Base-by-base conservation (phyloP, 2,888 invertebrate species). In the Callyntrura sp. region DNA sequence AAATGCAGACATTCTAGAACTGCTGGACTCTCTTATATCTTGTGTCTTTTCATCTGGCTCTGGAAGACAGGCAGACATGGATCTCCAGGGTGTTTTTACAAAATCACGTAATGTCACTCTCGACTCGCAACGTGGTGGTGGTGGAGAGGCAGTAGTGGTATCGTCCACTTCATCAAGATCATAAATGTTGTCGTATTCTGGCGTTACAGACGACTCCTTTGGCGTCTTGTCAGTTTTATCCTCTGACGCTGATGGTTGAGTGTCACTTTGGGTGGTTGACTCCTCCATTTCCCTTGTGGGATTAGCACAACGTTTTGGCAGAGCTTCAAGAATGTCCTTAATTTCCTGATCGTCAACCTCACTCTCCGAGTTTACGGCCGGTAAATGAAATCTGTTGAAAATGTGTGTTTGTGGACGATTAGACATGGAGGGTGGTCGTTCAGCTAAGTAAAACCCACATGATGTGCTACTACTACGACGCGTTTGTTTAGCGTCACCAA, bases 51-150 rank as follows among this genome's bases (percentile, higher is more conserved):
- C 11, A 20, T 73, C 70, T 9, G 65, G 65, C 3, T 25, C 43
- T n/a, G 48, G 81, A 12, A 81, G 48, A 20, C 85, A 90, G 12
- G 88, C 88, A n/a, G 90, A 90, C 48, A 68, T 90, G 6, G 90
- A 79, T 20, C 90, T 35, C 92, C 92, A 92, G 0, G 92, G 92
- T 57, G 91, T 92, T 65, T 90, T 92, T 35, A 91, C 90, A 85
- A 92, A 92, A 65, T 92, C 92, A 51, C 90, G 76, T 0, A 92
- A 81, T 5, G 92, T 92, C 70, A 92, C 60, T 45, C 90, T 70
- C 35, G 85, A 73, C 76, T 85, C 88, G 45, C 89, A 85, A 43
- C 88, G 87, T 0, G 68, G 62, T 68, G 48, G 68, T n/a, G n/a
- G n/a, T n/a, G n/a, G n/a, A 12, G 57, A 70, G 28, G 35, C n/a